Base-by-base conservation (phyloP, 2,113 vertebrate genomes). In the Siphamia tubifer region DNA sequence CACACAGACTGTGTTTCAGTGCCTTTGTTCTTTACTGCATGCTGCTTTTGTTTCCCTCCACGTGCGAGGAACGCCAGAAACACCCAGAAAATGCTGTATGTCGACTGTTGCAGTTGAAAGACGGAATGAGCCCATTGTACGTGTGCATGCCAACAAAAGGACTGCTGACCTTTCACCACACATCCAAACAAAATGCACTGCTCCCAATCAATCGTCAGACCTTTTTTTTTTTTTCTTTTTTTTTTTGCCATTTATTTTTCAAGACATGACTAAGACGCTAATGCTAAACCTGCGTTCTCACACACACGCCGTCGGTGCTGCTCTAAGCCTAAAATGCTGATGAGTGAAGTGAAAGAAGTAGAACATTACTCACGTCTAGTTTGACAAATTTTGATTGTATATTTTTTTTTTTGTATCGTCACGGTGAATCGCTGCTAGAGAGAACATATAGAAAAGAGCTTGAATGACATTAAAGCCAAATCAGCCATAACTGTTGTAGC, bases 21-120 rank as follows among this genome's bases (percentile, higher is more conserved):
- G 91, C 91, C 90, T 93, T 92, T 84, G 57, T 77, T 72, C 56
- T 73, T 64, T 61, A 71, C 68, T 82, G 86, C 75, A 79, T 87
- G 85, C 64, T 64, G 32, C 32, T 57, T 63, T 62, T 32, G 51
- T 69, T 68, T 38, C 61, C 56, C 68, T 76, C 44, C 21, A 15
- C 51, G 61, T 20, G 42, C 71, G 79, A 53, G 43, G 47, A 34
- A 11, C 35, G 40, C 13, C 20, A 19, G 16, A 44, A 27, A 42
- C 5, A 35, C 32, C 43, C 17, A 58, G 24, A 13, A 0, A 0
- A 52, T 17, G 38, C 24, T 31, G 47, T 66, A 27, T 28, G 67
- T 36, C 31, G 73, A 78, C 66, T 68, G 75, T 72, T 68, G 4
- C 34, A 28, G 34, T 47, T 43, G 23, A 55, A 27, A 17, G 47